Evolutionary conservation across 2,797 vertebrate genomes (phyloP).

Genomic region (Rachycentron canadum): DNA sequence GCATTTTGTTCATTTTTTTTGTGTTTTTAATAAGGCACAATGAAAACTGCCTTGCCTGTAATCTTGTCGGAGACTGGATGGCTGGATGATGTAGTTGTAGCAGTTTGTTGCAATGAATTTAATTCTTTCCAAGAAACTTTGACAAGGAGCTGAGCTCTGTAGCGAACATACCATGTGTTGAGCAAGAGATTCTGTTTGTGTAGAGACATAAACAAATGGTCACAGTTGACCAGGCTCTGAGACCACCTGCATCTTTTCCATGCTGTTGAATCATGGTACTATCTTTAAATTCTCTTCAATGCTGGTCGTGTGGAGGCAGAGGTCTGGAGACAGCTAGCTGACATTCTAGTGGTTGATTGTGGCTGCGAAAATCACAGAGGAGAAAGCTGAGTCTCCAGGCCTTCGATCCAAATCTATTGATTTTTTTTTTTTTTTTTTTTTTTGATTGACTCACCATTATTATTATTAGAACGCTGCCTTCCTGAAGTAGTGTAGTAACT

Average conservation of each 20-base stretch:
- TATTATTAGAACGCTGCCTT: slow-evolving; percentile 3
- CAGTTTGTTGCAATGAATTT: slow-evolving; percentile 52
- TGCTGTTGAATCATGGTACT: slow-evolving; percentile 34
- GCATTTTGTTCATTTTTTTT: slow-evolving; percentile 1
- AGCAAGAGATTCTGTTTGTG: slow-evolving; percentile 57
- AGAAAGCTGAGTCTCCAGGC: slow-evolving; percentile 28
- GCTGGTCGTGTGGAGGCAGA: slow-evolving; percentile 4
- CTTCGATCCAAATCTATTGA: neutral
- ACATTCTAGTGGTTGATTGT: slow-evolving; percentile 19
- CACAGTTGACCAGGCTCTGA: slow-evolving; percentile 59
- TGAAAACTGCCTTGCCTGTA: slow-evolving; percentile 40
- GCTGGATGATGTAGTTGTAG: slow-evolving; percentile 53
- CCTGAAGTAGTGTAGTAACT: neutral
- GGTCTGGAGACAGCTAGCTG: slow-evolving; percentile 19
- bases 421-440: slow-evolving; percentile 8
- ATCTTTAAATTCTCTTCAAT: slow-evolving; percentile 19
- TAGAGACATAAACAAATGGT: slow-evolving; percentile 69
- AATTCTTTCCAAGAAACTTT: slow-evolving; percentile 53
- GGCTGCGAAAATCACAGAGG: slow-evolving; percentile 14
- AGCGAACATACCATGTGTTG: slow-evolving; percentile 38
- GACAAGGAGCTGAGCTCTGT: slow-evolving; percentile 69
- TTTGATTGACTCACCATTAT: slow-evolving; percentile 13
- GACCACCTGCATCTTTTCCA: slow-evolving; percentile 41
- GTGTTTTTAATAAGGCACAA: slow-evolving; percentile 28
- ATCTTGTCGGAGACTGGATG: slow-evolving; percentile 22